A percentile compares a stretch with the other conserved stretches of the same genome.
Conservation (phyloP, 2,113 vertebrate genomes). For the Corythornis vintsioides region DNA sequence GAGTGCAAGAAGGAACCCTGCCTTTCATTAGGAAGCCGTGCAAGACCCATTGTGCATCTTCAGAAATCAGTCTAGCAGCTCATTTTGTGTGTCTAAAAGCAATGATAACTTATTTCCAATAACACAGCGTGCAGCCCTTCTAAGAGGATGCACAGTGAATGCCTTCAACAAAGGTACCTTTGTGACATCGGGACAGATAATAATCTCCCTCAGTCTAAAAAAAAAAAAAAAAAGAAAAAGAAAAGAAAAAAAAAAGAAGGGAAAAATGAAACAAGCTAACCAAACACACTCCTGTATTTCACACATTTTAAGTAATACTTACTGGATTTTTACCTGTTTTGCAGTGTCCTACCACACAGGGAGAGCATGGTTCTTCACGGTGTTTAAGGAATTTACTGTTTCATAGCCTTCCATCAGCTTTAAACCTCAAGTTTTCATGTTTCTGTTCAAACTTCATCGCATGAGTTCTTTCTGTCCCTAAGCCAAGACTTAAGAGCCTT, state of each 20-base stretch:
- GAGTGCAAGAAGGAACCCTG: background rate
- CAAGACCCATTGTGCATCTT: background rate
- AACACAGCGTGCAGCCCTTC: background rate
- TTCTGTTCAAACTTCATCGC: background rate
- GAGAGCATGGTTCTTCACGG: background rate
- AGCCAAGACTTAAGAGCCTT: background rate
- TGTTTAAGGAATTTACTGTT: background rate
- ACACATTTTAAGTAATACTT: background rate
- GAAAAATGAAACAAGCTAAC: background rate
- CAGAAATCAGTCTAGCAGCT: background rate
- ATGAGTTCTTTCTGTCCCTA: background rate
- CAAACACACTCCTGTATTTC: background rate
- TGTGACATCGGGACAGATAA: background rate
- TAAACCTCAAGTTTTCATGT: background rate
- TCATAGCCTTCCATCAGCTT: background rate
- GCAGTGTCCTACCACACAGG: background rate
- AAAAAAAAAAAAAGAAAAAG: too few relatives aligned
- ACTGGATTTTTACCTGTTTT: background rate
- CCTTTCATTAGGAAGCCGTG: background rate
- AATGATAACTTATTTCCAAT: background rate
- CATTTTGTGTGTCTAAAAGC: background rate
- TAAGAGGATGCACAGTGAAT: background rate
- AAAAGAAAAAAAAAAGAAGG: background rate
- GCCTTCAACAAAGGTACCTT: background rate
- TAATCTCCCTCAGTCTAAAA: background rate